phyloP scores from a whole-genome alignment of 2,797 vertebrate genomes.

The Semaprochilodus insignis region DNA sequence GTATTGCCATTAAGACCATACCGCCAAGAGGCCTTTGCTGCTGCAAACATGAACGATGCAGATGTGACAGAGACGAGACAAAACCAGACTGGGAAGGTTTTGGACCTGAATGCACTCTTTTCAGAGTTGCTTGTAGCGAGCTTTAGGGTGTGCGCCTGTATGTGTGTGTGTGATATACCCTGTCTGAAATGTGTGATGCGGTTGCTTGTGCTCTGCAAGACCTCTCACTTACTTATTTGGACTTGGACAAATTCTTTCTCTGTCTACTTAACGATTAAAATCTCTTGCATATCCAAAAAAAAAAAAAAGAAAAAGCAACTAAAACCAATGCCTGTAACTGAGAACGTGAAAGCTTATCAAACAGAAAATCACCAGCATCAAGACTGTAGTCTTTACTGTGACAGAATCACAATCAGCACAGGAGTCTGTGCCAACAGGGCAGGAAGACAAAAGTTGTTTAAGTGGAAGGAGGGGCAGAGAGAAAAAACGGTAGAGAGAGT shows the following conservation, averaged over 20 bases:
- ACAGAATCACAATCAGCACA: conserved; percentile 8
- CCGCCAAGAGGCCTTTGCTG: conserved; percentile 15
- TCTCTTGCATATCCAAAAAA: conserved; percentile 45
- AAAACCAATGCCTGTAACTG: conserved; percentile 15
- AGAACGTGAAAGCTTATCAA: conserved; percentile 3
- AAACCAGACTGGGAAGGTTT: conserved; percentile 33
- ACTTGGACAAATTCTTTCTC: not conserved
- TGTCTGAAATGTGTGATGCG: conserved; percentile 43
- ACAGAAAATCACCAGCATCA: not conserved
- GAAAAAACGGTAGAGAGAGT: not conserved
- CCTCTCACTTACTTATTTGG: not conserved
- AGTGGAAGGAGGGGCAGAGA: not conserved
- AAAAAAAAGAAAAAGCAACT: not conserved
- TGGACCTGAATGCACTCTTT: conserved; percentile 30
- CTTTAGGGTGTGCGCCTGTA: conserved; percentile 32
- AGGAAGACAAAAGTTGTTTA: conserved; percentile 48
- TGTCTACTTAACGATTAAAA: conserved; percentile 17
- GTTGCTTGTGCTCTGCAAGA: conserved; percentile 53
- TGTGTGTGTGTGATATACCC: conserved; percentile 44
- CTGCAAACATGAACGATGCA: conserved; percentile 22
- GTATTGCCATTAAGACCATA: conserved; percentile 45
- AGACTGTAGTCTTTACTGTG: not conserved
- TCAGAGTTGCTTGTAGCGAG: conserved; percentile 17
- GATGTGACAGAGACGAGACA: conserved; percentile 36
- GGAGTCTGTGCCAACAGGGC: conserved; percentile 29